A percentile compares a stretch with the other conserved stretches of the same genome.
Conservation (phyloP, 2,797 vertebrate genomes). For the Oreonectes daqikongensis region DNA sequence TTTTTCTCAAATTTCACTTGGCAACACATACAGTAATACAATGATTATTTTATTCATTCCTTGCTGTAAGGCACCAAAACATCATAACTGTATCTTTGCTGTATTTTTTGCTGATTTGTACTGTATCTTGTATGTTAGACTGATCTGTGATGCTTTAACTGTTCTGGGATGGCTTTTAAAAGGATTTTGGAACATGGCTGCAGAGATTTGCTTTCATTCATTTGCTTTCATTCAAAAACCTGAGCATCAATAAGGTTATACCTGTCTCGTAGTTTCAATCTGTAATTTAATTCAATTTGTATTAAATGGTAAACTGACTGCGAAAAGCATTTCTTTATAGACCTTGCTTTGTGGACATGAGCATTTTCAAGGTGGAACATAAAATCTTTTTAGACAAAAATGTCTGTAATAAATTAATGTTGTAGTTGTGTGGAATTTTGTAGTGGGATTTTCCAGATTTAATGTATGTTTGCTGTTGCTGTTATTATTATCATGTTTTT, state of each 20-base stretch:
- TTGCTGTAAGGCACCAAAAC: not conserved
- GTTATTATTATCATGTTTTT: too few species aligned
- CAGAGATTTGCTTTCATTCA: not conserved
- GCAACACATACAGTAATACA: not conserved
- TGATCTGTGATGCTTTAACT: not conserved
- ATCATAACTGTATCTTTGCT: not conserved
- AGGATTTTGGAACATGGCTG: not conserved
- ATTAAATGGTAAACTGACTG: not conserved
- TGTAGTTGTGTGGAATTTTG: too few species aligned
- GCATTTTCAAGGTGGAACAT: not conserved
- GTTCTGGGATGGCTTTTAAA: not conserved
- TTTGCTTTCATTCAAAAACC: not conserved
- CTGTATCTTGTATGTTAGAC: not conserved
- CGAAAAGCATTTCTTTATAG: not conserved
- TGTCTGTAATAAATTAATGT: not conserved
- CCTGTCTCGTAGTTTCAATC: not conserved
- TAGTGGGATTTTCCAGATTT: too few species aligned
- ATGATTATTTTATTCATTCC: not conserved
- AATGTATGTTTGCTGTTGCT: too few species aligned
- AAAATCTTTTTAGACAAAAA: not conserved
- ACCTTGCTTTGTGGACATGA: not conserved
- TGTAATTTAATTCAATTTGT: not conserved
- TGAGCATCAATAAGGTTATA: not conserved
- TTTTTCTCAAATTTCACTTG: not conserved
- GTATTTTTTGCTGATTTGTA: not conserved